A percentile compares a stretch with the other conserved stretches of the same genome.
phyloP scores from a whole-genome alignment of 2,888 invertebrate species.

The Eugnorisma glareosa region DNA sequence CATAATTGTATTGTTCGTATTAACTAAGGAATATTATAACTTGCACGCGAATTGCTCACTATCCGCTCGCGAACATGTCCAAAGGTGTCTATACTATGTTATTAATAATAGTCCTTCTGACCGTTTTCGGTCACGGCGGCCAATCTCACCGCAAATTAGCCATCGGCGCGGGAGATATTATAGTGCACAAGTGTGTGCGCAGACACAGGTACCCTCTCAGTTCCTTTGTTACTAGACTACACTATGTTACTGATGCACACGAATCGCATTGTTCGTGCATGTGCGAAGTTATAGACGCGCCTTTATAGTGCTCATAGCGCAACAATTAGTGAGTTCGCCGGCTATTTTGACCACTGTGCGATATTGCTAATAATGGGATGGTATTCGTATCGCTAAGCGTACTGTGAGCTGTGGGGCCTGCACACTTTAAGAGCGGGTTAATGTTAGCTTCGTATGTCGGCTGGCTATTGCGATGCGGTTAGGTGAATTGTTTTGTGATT shows the following conservation, averaged over 20 bases:
- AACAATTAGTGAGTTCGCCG: slow-evolving; percentile 45
- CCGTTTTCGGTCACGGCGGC: too few species aligned
- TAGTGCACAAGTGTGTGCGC: too few species aligned
- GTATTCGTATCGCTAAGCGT: slow-evolving; percentile 31
- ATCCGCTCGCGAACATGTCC: neutral
- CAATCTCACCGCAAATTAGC: too few species aligned
- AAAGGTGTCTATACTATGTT: too few species aligned
- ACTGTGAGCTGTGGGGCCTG: slow-evolving; percentile 2
- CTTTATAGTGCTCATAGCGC: slow-evolving; percentile 20
- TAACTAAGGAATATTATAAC: neutral
- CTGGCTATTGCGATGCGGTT: slow-evolving; percentile 22
- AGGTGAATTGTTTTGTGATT: slow-evolving; percentile 36
- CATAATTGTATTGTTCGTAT: neutral
- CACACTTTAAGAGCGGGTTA: slow-evolving; percentile 22
- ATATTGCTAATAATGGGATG: slow-evolving; percentile 56
- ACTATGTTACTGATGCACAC: neutral
- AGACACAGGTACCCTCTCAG: too few species aligned
- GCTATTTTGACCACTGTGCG: slow-evolving; percentile 44
- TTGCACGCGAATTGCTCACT: neutral
- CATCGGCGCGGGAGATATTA: too few species aligned
- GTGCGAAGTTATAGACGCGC: neutral
- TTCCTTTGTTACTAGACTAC: too few species aligned
- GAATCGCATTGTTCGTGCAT: neutral
- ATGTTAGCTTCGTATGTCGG: slow-evolving; percentile 20
- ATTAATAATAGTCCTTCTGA: too few species aligned